Base-by-base conservation (phyloP, 1,140 invertebrate species). In the Nasonia giraulti region DNA sequence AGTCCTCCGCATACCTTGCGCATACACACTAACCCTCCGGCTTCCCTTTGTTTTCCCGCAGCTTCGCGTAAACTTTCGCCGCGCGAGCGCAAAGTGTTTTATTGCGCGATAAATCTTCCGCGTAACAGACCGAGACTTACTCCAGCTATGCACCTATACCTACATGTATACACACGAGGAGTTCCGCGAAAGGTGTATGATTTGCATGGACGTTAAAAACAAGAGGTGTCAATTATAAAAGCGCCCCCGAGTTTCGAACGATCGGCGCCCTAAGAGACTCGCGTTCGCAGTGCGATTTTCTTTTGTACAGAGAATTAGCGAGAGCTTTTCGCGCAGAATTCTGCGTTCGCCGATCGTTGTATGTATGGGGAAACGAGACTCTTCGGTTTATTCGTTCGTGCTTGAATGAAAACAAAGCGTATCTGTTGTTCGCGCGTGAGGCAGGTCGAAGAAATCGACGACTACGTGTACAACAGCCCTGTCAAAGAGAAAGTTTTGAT, bases 161-260 rank as follows among this genome's bases (percentile, higher is more conserved):
- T 44, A 37, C 12, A 7, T 31, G 8, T 40, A 37, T 40, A 40
- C 44, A 62, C 4, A 62, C 17, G 55, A 17, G 17, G 17, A 62
- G 17, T 62, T 20, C 20, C 55, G 17, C 6, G 20, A 62, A 62
- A 62, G 17, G 55, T 55, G 37, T 50, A 47, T 47, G 40, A 90
- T 89, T 89, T 89, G 89, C 89, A 90, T 89, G 89, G 87, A 86
- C 89, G 87, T 90, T 88, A 89, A 90, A 90, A 89, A 37, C 10
- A 14, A 71, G 27, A 71, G 68, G 27, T 4, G 17, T 87, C 88
- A 88, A 90, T 90, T 90, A 27, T 27, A 90, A 90, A 89, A 89
- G 87, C 83, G 2, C 0, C 44, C 14, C 37, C 55, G 4, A 55
- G 17, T 17, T 55, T 55, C 17, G 17, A 55, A n/a, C 12, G 55